Conservation (phyloP, 2,888 invertebrate genomes). For the Dioctria linearis region DNA sequence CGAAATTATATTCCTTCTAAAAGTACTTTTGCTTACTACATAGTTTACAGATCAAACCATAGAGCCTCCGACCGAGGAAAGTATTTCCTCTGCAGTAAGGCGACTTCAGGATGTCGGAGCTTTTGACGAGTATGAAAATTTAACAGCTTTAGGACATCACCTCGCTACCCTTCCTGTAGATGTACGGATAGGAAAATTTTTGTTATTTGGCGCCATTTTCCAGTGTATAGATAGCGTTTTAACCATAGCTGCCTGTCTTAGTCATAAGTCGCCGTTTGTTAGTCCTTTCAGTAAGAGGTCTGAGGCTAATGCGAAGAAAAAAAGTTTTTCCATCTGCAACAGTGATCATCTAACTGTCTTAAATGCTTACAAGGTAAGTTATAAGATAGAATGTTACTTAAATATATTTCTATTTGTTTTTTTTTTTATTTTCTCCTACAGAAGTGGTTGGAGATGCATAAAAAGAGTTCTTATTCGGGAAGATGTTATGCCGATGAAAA, state of each 20-base stretch:
- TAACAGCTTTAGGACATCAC: slow-evolving; percentile 91
- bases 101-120: slow-evolving; percentile 86
- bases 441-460: slow-evolving; percentile 85
- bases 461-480: slow-evolving; percentile 80
- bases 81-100: slow-evolving; percentile 78
- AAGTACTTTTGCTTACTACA: background rate
- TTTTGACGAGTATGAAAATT: slow-evolving; percentile 79
- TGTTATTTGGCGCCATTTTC: slow-evolving; percentile 93
- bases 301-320: slow-evolving; percentile 81
- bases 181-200: slow-evolving; percentile 91
- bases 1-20: background rate
- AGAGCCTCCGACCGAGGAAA: slow-evolving; percentile 81
- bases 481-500: slow-evolving; percentile 86
- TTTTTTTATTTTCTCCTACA: slow-evolving; percentile 66
- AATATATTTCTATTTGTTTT: background rate
- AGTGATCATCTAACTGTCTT: slow-evolving; percentile 93
- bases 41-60: slow-evolving; percentile 75
- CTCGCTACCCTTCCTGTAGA: slow-evolving; percentile 92
- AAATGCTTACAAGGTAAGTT: slow-evolving; percentile 83
- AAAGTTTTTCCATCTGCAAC: slow-evolving; percentile 82
- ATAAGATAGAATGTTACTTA: background rate
- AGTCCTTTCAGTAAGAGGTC: slow-evolving; percentile 81
- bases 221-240: slow-evolving; percentile 92
- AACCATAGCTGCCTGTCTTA: slow-evolving; percentile 89
- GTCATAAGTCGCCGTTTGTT: slow-evolving; percentile 85